phyloP scores from a whole-genome alignment of 2,888 invertebrate species.

The Drosophila affinis region DNA sequence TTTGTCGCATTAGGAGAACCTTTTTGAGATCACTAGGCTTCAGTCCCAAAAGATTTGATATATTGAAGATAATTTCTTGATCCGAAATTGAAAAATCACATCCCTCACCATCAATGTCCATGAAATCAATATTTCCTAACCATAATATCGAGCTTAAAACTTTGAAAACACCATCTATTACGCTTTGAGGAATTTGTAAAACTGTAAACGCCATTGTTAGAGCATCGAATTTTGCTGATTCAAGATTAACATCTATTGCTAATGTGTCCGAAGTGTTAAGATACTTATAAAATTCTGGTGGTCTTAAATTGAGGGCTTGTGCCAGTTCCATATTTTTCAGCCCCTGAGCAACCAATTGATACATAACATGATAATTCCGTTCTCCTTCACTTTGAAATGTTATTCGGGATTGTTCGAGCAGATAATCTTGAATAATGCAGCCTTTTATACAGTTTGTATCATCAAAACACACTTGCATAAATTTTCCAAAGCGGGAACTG shows the following conservation, averaged over 20 bases:
- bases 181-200: slow-evolving; percentile 92
- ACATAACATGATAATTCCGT: slow-evolving; percentile 96
- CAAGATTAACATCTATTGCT: slow-evolving; percentile 87
- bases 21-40: slow-evolving; percentile 90
- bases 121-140: slow-evolving; percentile 93
- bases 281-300: slow-evolving; percentile 92
- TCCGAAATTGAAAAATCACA: slow-evolving; percentile 90
- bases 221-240: slow-evolving; percentile 91
- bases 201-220: slow-evolving; percentile 94
- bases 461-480: slow-evolving; percentile 97
- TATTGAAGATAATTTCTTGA: slow-evolving; percentile 88
- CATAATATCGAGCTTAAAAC: slow-evolving; percentile 94
- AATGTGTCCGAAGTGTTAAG: slow-evolving; percentile 91
- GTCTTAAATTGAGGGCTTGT: slow-evolving; percentile 89
- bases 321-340: slow-evolving; percentile 91
- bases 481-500: slow-evolving; percentile 97
- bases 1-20: slow-evolving; percentile 91
- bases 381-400: slow-evolving; percentile 95
- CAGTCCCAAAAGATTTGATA: slow-evolving; percentile 90
- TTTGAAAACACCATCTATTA: slow-evolving; percentile 95
- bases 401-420: slow-evolving; percentile 94
- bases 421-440: slow-evolving; percentile 95
- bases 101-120: slow-evolving; percentile 94
- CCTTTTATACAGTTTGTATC: slow-evolving; percentile 94
- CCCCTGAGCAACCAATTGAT: slow-evolving; percentile 94